Percentiles rank a stretch among this genome's conserved stretches.
Conservation (phyloP, 1,140 invertebrate species). For the Cydia pomonella region DNA sequence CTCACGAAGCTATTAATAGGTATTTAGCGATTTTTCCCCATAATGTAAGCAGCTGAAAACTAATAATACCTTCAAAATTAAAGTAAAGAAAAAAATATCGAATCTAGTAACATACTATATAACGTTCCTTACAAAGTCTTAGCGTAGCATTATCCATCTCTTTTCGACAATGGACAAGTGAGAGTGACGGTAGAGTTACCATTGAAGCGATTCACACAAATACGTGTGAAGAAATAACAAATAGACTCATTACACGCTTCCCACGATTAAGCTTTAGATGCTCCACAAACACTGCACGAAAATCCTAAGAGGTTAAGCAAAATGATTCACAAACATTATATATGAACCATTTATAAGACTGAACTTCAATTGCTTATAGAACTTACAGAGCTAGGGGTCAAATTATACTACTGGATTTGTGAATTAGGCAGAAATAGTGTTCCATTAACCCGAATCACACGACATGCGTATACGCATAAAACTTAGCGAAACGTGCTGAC, state of each 20-base stretch:
- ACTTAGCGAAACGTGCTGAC: conserved; percentile 36
- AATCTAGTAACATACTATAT: no score
- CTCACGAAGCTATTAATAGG: no score
- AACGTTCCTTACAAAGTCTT: not conserved
- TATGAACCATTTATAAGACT: not conserved
- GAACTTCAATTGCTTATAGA: not conserved
- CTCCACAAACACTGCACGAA: not conserved
- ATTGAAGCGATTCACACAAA: not conserved
- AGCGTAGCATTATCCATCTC: not conserved
- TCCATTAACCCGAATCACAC: conserved; percentile 50
- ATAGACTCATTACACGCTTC: conserved; percentile 10
- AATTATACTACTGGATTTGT: conserved; percentile 37
- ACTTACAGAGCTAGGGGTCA: conserved; percentile 37
- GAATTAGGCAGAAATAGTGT: not conserved
- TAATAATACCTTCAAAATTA: no score
- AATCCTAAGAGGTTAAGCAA: not conserved
- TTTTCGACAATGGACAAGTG: conserved; percentile 6
- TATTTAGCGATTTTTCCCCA: no score
- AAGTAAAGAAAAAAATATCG: no score
- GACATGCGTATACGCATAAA: conserved; percentile 36
- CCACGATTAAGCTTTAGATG: conserved; percentile 8
- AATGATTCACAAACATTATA: not conserved
- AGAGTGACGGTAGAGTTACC: not conserved
- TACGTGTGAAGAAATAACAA: not conserved
- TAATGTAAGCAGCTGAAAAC: no score